Evolutionary conservation across 2,888 invertebrate species (phyloP), one percentile per base, ranked within the genome.

Genomic region (Drosophila emarginata): DNA sequence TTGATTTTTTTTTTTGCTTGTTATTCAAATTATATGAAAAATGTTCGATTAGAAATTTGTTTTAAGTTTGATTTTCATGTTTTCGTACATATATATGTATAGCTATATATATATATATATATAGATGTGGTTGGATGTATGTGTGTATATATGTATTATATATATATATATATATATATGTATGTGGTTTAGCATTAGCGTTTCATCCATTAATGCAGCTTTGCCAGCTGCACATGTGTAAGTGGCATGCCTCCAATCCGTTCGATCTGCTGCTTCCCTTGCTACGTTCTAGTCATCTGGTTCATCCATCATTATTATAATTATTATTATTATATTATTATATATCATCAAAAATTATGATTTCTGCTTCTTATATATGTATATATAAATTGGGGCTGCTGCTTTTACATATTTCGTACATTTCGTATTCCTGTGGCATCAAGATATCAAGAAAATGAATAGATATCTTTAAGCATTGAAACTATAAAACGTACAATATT

Each of bases 1-100:
- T 70, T 68, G 58, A 15, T 62, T 62, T 67, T 61, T 21, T 15
- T 62, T 62, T 61, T 62, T 21, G 26, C 57, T 75, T 82, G 76
- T 79, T 84, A 86, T 80, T 86, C 78, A 86, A 80, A 75, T 86
- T 54, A 83, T 76, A 80, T 77, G 83, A 80, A 82, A 84, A 82
- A 86, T 86, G 75, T 75, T 82, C 86, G 80, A 83, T 82, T 78
- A 82, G 84, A 82, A 82, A 78, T 79, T 74, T 65, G 56, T 77
- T 75, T 74, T 61, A 51, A 61, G 58, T 58, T 45, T 61, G 2
- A 57, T 59, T 62, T 56, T 52, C 39, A 60, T 39, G 51, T 60
- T 60, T 60, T 72, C 32, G 63, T 80, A 79, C 79, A 75, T 75
- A 81, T 85, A 79, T 67, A 72, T 37, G 18, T 70, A 32, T n/a